Evolutionary conservation across 2,888 invertebrate species (phyloP).

Genomic region (Hoplodrina blanda): DNA sequence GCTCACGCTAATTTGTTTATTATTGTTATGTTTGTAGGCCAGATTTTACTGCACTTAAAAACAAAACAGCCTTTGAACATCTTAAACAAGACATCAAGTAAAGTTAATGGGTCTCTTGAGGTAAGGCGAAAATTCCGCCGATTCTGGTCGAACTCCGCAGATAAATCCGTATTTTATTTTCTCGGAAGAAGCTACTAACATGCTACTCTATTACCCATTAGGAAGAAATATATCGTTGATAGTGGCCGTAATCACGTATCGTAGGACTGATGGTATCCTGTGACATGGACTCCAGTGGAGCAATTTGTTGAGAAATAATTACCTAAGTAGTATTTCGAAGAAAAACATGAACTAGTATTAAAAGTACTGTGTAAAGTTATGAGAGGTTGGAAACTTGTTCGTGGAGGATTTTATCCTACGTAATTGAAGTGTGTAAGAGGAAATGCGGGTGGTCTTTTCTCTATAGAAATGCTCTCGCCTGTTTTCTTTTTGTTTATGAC

Average conservation of each 20-base stretch:
- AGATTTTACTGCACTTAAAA: constrained; percentile 64
- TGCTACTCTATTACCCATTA: constrained; percentile 68
- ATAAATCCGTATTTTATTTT: constrained; percentile 59
- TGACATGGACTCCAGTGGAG: constrained; percentile 33
- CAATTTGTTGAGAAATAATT: constrained; percentile 30
- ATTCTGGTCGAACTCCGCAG: constrained; percentile 29
- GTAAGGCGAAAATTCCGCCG: constrained; percentile 24
- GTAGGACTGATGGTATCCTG: constrained; percentile 53
- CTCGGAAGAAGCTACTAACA: constrained; percentile 57
- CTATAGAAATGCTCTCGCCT: too few relatives aligned
- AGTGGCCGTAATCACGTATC: constrained; percentile 67
- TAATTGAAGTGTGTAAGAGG: constrained; percentile 49
- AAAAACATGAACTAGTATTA: constrained; percentile 31
- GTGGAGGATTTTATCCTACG: constrained; percentile 47
- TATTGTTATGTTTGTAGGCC: constrained; percentile 67
- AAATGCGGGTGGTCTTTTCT: too few relatives aligned
- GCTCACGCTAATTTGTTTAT: constrained; percentile 71
- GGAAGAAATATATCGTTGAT: constrained; percentile 68
- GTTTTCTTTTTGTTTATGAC: too few relatives aligned
- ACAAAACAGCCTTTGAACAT: constrained; percentile 63
- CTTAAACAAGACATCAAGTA: constrained; percentile 61
- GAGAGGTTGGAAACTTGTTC: constrained; percentile 38
- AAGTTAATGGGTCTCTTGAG: constrained; percentile 60
- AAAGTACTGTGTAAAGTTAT: constrained; percentile 27
- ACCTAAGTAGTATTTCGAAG: constrained; percentile 24